Conservation (phyloP, 2,888 invertebrate genomes). For the Trissolcus brochymenae region DNA sequence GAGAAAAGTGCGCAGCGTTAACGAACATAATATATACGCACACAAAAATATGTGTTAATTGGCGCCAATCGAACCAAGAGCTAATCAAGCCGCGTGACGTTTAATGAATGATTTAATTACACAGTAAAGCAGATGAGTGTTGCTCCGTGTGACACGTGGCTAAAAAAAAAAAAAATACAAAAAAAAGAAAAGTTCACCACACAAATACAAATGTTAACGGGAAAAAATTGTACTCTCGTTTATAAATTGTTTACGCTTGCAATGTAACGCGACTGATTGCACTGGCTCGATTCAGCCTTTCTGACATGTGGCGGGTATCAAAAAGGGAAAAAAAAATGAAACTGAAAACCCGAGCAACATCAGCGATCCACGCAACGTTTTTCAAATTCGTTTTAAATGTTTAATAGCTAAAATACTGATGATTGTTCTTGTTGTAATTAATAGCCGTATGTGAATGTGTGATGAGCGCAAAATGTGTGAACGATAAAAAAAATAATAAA, state of each 20-base stretch:
- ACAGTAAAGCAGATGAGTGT: conserved; percentile 50
- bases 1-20: conserved; percentile 25
- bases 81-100: conserved; percentile 52
- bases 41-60: conserved; percentile 51
- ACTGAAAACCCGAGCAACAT: conserved; percentile 10
- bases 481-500: conserved; percentile 20
- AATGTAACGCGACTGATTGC: conserved; percentile 23
- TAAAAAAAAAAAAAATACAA: conserved; percentile 15
- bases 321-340: conserved; percentile 16
- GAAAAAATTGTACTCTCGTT: conserved; percentile 22
- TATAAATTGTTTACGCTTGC: conserved; percentile 44
- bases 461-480: conserved; percentile 37
- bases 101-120: conserved; percentile 56
- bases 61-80: conserved; percentile 46
- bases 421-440: conserved; percentile 24
- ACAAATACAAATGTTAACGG: conserved; percentile 2
- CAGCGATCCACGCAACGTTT: conserved; percentile 21
- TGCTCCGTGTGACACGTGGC: conserved; percentile 25
- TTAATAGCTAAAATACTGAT: conserved; percentile 49
- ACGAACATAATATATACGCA: conserved; percentile 44
- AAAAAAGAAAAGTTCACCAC: conserved; percentile 4
- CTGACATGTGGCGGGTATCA: conserved; percentile 34
- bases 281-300: conserved; percentile 15
- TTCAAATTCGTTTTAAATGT: conserved; percentile 58
- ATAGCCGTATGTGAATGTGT: conserved; percentile 38